Base-by-base conservation (phyloP, 2,113 vertebrate genomes). In the Motacilla alba region DNA sequence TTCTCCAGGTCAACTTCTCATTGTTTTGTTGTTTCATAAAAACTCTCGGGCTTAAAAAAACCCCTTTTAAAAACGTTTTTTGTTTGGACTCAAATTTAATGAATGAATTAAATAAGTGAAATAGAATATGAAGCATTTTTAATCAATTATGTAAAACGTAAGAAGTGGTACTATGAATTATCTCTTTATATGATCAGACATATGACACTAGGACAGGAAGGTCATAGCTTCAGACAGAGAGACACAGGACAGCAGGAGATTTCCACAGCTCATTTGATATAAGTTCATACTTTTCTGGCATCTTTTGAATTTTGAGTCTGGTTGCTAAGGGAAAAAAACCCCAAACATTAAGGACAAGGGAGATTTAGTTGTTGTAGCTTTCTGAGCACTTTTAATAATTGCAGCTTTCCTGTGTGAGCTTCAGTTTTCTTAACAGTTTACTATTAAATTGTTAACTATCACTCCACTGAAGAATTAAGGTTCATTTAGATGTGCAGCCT, bases 191-290 rank as follows among this genome's bases (percentile, higher is more conserved):
- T 6, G 1, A 60, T 74, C 79, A 93, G 94, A 95, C 83, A 83
- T 31, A 49, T 93, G 88, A 72, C 85, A 90, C 69, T 68, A 58
- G 60, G 68, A 96, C 55, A 88, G 92, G 88, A 96, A 96, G 90
- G 87, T 96, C 94, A 96, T 46, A 89, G 56, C 79, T 90, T 81
- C 92, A 94, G 87, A 89, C 76, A 84, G 90, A 95, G 87, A 90
- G 64, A 90, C 82, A 88, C 47, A 44, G 85, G 85, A 86, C 93
- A 96, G 92, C 79, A 0, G 90, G 82, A 96, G 82, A 88, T 96
- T 97, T 96, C 90, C 93, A 96, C 87, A 89, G 82, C 90, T 96
- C 93, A 93, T 96, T 97, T 96, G 92, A 96, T 95, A 78, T 46
- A 81, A 63, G 72, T 81, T 94, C 83, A 88, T 93, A 83, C 66